These are phyloP conservation scores for Tapirus terrestris DNA, from an alignment of 2,113 vertebrate genomes.

Conservation along the genomic window DNA sequence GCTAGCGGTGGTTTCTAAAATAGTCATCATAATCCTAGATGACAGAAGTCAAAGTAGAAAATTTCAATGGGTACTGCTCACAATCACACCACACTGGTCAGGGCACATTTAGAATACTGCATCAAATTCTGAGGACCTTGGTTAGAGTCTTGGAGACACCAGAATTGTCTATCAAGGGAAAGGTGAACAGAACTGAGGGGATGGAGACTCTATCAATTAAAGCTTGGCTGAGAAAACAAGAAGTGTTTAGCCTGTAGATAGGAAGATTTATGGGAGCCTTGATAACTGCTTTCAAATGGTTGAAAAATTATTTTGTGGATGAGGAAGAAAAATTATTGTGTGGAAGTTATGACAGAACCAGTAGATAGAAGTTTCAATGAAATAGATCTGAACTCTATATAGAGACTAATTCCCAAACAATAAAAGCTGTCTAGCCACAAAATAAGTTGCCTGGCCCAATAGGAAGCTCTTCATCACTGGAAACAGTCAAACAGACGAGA, in stretches of 20 bases:
- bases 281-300: neutral
- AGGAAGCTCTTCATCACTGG: neutral
- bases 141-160: neutral
- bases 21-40: neutral
- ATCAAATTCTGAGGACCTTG: neutral
- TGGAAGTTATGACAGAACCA: neutral
- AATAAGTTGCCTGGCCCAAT: neutral
- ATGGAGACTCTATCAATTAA: neutral
- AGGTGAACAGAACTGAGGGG: neutral
- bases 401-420: conserved; percentile 44
- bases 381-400: neutral
- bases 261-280: neutral
- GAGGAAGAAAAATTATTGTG: neutral
- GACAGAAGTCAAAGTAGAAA: conserved; percentile 4
- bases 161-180: neutral
- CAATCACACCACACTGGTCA: neutral
- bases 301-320: neutral
- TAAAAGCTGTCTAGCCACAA: conserved; percentile 19
- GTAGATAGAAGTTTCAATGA: neutral
- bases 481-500: conserved; percentile 16
- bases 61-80: neutral
- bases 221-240: neutral
- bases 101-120: neutral
- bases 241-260: neutral
- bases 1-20: neutral